These are phyloP conservation scores for Porites rus DNA, from an alignment of 92 coral and sea anemone species.

Conservation along the genomic window DNA sequence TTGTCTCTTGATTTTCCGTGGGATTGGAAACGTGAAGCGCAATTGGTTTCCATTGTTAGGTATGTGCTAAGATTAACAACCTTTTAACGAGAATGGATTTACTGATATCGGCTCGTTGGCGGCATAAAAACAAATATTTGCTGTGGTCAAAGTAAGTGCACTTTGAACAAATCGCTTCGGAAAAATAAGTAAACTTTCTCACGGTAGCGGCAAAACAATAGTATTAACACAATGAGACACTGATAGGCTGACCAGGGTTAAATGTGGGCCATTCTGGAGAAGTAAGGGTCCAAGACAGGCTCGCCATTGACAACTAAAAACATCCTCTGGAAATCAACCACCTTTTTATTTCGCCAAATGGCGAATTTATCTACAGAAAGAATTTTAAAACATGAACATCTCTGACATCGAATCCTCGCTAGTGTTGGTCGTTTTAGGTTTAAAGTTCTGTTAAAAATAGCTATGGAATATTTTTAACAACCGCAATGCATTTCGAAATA, in stretches of 20 bases:
- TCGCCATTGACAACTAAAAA: neutral
- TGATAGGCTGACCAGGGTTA: slow-evolving; percentile 1
- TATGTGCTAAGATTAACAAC: slow-evolving; percentile 50
- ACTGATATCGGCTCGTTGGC: slow-evolving; percentile 41
- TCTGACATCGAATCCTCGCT: neutral
- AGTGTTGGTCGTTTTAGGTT: neutral
- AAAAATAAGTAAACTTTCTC: slow-evolving; percentile 36
- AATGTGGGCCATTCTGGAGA: slow-evolving; percentile 16
- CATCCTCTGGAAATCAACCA: no score
- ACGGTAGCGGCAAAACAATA: slow-evolving; percentile 36
- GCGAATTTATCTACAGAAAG: neutral
- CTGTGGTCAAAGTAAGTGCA: slow-evolving; percentile 35
- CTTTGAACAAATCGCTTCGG: slow-evolving; percentile 27
- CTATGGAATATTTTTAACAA: slow-evolving; percentile 37
- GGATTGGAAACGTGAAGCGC: slow-evolving; percentile 42
- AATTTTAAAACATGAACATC: neutral
- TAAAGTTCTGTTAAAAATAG: slow-evolving; percentile 33
- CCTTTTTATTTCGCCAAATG: neutral
- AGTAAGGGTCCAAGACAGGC: neutral
- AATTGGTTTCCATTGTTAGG: slow-evolving; percentile 50
- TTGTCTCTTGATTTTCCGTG: slow-evolving; percentile 48
- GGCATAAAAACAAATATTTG: slow-evolving; percentile 48
- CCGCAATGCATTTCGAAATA: slow-evolving; percentile 13
- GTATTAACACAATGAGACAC: neutral
- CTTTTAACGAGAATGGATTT: slow-evolving; percentile 52